These are phyloP conservation scores for Conchocele bisecta DNA, from an alignment of 2,888 invertebrate genomes.

Conservation along the genomic window DNA sequence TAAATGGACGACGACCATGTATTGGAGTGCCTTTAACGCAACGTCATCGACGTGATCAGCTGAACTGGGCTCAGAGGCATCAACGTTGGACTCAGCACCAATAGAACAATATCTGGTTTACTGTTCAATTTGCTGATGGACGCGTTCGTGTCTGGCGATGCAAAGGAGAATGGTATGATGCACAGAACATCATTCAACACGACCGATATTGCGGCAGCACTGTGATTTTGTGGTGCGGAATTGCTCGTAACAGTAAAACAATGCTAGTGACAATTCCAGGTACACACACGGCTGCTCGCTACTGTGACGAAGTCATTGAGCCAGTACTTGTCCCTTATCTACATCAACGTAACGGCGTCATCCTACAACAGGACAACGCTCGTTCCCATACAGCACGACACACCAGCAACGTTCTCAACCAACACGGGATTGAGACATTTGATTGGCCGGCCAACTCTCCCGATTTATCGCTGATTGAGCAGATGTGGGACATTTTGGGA, in stretches of 20 bases:
- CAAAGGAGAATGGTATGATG: background rate
- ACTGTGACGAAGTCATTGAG: conserved; percentile 21
- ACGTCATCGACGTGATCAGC: too few species aligned
- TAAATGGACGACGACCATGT: too few species aligned
- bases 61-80: too few species aligned
- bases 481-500: conserved; percentile 41
- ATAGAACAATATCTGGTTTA: background rate
- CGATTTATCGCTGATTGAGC: conserved; percentile 38
- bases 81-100: background rate
- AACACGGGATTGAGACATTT: conserved; percentile 29
- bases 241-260: conserved; percentile 3
- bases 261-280: conserved; percentile 9
- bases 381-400: conserved; percentile 26
- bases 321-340: conserved; percentile 34
- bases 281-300: conserved; percentile 28
- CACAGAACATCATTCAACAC: background rate
- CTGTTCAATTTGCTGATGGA: background rate
- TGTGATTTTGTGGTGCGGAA: conserved; percentile 34
- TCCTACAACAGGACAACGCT: conserved; percentile 50
- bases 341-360: background rate
- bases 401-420: conserved; percentile 13
- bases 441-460: conserved; percentile 33
- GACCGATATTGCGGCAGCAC: conserved; percentile 32
- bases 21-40: too few species aligned
- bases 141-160: background rate